Evolutionary conservation across 2,113 vertebrate genomes (phyloP).

Genomic region (Crypturellus undulatus): DNA sequence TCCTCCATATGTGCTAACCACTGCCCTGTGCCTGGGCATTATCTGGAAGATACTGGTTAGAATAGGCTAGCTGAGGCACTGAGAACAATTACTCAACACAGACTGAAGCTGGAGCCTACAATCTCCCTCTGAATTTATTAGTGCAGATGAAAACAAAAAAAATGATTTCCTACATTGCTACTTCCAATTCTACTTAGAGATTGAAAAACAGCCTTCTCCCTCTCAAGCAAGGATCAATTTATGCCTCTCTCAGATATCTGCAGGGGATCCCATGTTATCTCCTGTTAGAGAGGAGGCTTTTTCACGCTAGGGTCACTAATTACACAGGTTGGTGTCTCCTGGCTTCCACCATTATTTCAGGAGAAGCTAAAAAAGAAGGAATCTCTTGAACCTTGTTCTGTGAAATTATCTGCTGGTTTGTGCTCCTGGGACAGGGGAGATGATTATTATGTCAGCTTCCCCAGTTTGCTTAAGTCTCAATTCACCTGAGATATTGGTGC

Average conservation of each 20-base stretch:
- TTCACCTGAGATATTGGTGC: accelerated
- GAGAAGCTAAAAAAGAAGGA: not conserved
- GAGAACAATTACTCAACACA: not conserved
- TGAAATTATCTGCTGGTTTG: not conserved
- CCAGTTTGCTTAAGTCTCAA: not conserved
- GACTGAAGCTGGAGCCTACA: not conserved
- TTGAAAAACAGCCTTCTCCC: not conserved
- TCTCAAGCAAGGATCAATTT: not conserved
- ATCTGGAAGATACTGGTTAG: not conserved
- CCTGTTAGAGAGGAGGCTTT: not conserved
- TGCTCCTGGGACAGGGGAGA: not conserved
- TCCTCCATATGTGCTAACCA: not conserved
- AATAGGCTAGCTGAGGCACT: not conserved
- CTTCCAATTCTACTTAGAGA: not conserved
- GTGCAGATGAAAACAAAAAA: not conserved
- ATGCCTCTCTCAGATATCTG: not conserved
- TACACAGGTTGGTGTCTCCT: not conserved
- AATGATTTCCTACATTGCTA: not conserved
- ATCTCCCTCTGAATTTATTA: not conserved
- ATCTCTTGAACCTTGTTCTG: not conserved
- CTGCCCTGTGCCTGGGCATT: not conserved
- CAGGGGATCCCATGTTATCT: not conserved
- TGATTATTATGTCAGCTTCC: not conserved
- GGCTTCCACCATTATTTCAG: not conserved
- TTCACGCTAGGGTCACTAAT: accelerated